Percentiles rank a stretch among this genome's conserved stretches.
These are phyloP conservation scores for Apostichopus leukothele DNA, from an alignment of 53 echinoderm and acorn worm species.

Conservation along the genomic window DNA sequence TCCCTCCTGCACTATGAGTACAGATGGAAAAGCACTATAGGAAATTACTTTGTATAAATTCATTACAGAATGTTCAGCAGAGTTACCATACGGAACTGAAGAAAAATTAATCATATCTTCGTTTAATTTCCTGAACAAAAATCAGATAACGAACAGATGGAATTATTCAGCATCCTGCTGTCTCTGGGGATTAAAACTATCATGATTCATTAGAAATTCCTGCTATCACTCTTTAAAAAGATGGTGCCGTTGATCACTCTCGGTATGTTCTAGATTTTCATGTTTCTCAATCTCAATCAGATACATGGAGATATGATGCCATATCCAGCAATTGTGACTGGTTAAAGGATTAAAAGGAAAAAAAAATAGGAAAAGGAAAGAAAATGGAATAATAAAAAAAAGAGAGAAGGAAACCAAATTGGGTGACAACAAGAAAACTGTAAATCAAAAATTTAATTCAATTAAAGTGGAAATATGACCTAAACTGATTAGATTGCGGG, in stretches of 20 bases:
- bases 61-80: neutral
- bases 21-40: neutral
- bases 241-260: neutral
- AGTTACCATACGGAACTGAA: neutral
- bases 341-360: neutral
- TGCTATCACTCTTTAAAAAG: constrained; percentile 1
- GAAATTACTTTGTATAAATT: neutral
- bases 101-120: neutral
- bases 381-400: neutral
- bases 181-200: constrained; percentile 12
- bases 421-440: constrained; percentile 10
- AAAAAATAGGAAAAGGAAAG: neutral
- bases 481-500: constrained; percentile 10
- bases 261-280: neutral
- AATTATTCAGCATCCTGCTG: constrained; percentile 8
- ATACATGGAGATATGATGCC: neutral
- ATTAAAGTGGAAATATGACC: constrained; percentile 14
- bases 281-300: neutral
- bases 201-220: constrained; percentile 20
- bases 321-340: neutral
- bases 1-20: neutral
- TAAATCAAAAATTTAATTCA: constrained; percentile 18
- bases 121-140: neutral
- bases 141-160: constrained; percentile 32
- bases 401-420: neutral